Evolutionary conservation across 2,113 vertebrate species (phyloP), one percentile per base, ranked within the genome.

Genomic region (Thamnophis sirtalis): DNA sequence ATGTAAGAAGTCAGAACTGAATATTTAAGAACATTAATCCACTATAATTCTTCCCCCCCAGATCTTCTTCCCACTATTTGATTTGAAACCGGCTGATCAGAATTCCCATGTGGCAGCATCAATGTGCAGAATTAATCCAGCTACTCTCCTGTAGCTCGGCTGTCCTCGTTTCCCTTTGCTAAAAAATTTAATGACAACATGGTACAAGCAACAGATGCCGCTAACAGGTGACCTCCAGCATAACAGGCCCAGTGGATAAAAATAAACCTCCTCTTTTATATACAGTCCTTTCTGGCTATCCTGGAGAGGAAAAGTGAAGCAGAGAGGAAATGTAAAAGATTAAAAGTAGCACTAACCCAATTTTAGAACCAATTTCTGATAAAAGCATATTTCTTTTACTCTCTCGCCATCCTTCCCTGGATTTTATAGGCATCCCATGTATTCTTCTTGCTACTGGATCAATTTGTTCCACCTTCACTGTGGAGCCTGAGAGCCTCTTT

Each of bases 241-340:
- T 91, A 94, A 94, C 86, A 93, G 93, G 93, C 55, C 89, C 90
- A 48, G 26, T 49, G 28, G 9, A 60, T 51, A 85, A 26, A 91
- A 96, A 94, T 53, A 96, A 95, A 93, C 26, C 1, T 87, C 26
- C 51, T 91, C 48, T 93, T 55, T 5, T 86, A n/a, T 51, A 94
- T 92, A 86, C 80, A 93, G 84, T 28, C 6, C 43, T 92, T 92
- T 49, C 43, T 91, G 88, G 84, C 94, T 93, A 95, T 6, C 17
- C 33, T 43, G 73, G 33, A 91, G 5, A 95, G 91, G 94, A 54
- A 90, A 24, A 54, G 85, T 94, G 88, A 91, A 10, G 92, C 93
- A 93, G 68, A 85, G 1, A 53, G 73, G 89, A 92, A 60, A 91
- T 0, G 21, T 51, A 86, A 33, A 93, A 63, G 48, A 49, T 28